Percentiles rank a stretch among this genome's conserved stretches.
phyloP scores from a whole-genome alignment of 1,140 invertebrate genomes.

The Paraescarpia echinospica region DNA sequence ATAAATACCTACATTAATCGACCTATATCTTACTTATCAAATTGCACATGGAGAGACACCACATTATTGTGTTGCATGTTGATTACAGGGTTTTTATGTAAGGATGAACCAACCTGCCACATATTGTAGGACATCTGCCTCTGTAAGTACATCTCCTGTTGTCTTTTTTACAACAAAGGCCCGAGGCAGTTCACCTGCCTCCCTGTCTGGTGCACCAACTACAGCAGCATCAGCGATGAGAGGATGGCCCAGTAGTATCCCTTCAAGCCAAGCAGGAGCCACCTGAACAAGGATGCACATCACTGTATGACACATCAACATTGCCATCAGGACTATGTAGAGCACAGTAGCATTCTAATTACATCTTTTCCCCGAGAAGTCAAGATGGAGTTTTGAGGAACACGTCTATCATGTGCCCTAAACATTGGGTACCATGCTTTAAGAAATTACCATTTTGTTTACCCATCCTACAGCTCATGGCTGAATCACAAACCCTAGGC shows the following conservation, averaged over 20 bases:
- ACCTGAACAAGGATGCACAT: slow-evolving; percentile 5
- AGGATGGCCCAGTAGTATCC: slow-evolving; percentile 25
- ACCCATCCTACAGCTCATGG: neutral
- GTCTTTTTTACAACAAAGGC: slow-evolving; percentile 28
- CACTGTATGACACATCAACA: neutral
- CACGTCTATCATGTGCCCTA: no score
- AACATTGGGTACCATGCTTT: no score
- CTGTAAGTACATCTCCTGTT: slow-evolving; percentile 17
- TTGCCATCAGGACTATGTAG: neutral
- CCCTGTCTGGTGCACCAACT: slow-evolving; percentile 24
- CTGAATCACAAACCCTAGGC: neutral
- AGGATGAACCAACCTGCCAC: slow-evolving; percentile 29
- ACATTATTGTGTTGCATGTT: no score
- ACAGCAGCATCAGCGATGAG: slow-evolving; percentile 25
- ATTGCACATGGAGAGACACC: no score
- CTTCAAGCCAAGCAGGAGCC: slow-evolving; percentile 29
- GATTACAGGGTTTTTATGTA: no score
- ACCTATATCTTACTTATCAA: no score
- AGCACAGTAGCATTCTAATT: no score
- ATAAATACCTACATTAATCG: no score
- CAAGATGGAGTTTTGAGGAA: no score
- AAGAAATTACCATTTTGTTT: no score
- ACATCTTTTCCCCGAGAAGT: no score
- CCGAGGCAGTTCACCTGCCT: slow-evolving; percentile 21
- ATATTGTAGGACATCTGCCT: slow-evolving; percentile 36